Percentiles rank a stretch among this genome's conserved stretches.
These are phyloP conservation scores for Rhipidura dahli DNA, from an alignment of 2,113 vertebrate genomes.

Conservation along the genomic window DNA sequence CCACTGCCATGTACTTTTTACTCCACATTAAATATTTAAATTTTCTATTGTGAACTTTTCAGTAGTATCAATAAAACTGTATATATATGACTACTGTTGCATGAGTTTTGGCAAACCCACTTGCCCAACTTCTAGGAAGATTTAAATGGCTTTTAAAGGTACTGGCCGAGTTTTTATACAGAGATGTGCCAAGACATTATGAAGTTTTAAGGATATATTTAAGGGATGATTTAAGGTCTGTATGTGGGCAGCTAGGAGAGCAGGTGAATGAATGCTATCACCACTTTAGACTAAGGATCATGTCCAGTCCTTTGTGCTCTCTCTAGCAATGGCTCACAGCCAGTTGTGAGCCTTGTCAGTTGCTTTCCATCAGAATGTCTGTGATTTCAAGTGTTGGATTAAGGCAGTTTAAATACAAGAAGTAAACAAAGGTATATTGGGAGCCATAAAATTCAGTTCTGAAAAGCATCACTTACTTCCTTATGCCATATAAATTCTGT, in stretches of 20 bases:
- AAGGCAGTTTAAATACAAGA: not conserved
- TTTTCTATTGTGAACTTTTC: not conserved
- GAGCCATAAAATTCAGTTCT: not conserved
- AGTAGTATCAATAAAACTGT: not conserved
- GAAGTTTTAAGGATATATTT: not conserved
- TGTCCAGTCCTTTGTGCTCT: not conserved
- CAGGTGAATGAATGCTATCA: not conserved
- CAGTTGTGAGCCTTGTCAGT: not conserved
- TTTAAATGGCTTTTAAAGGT: not conserved
- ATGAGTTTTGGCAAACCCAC: not conserved
- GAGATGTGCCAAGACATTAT: not conserved
- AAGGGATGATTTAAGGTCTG: not conserved
- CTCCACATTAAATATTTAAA: not conserved
- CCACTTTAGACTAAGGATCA: not conserved
- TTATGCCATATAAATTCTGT: not conserved
- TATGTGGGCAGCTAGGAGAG: not conserved
- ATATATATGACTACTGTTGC: fast-evolving
- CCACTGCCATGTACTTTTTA: not conserved
- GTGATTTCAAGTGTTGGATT: not conserved
- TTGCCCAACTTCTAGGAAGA: not conserved
- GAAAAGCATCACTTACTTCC: not conserved
- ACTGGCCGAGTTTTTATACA: not conserved
- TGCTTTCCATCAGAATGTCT: not conserved
- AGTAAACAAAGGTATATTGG: not conserved
- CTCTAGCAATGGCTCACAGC: not conserved